These are phyloP conservation scores for Porites cylindrica DNA, from an alignment of 92 coral and sea anemone genomes.

Conservation along the genomic window DNA sequence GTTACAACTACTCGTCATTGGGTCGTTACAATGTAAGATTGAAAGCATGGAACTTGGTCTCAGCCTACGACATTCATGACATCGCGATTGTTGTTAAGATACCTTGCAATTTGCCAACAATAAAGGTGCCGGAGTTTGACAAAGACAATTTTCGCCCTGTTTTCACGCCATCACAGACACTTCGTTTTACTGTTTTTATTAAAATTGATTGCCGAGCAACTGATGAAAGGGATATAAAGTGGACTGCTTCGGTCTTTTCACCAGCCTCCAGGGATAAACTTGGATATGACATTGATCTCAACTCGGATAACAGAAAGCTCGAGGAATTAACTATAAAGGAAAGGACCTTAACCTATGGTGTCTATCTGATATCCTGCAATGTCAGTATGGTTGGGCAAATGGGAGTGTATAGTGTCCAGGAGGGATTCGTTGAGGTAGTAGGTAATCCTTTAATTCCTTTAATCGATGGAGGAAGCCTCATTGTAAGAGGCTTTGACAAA, in stretches of 20 bases:
- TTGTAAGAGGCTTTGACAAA: slow-evolving; percentile 51
- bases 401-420: slow-evolving; percentile 57
- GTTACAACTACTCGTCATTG: slow-evolving; percentile 52
- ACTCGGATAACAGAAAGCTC: slow-evolving; percentile 30
- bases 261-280: neutral
- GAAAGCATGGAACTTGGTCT: slow-evolving; percentile 71
- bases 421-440: slow-evolving; percentile 60
- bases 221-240: slow-evolving; percentile 43
- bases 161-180: slow-evolving; percentile 32
- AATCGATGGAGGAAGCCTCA: slow-evolving; percentile 68
- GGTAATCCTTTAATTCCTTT: slow-evolving; percentile 52
- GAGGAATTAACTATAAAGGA: slow-evolving; percentile 32
- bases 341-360: slow-evolving; percentile 62
- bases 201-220: slow-evolving; percentile 75
- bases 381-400: slow-evolving; percentile 74
- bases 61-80: slow-evolving; percentile 34
- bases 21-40: slow-evolving; percentile 50
- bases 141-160: slow-evolving; percentile 42
- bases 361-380: slow-evolving; percentile 59
- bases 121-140: slow-evolving; percentile 49
- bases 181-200: slow-evolving; percentile 33
- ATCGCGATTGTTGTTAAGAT: slow-evolving; percentile 64
- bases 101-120: slow-evolving; percentile 74
- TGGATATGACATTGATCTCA: neutral
- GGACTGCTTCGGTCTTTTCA: slow-evolving; percentile 49